Percentiles rank a stretch among this genome's conserved stretches.
phyloP scores from a whole-genome alignment of 2,113 vertebrate species.

The Geothlypis trichas region DNA sequence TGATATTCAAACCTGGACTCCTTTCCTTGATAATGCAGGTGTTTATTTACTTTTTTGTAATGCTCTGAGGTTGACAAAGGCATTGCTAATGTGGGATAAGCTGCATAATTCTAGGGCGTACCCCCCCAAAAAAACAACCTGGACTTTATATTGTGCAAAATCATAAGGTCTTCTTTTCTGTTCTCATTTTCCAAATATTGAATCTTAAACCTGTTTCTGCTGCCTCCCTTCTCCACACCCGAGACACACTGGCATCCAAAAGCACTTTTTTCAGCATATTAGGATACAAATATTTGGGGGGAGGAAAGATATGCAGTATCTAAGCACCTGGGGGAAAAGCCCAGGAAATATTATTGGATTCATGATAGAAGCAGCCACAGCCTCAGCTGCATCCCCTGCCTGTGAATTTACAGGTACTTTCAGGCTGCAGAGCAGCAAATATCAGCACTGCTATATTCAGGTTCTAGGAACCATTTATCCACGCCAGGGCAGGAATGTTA shows the following conservation, averaged over 20 bases:
- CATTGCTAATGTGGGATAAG: background rate
- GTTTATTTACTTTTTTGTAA: background rate
- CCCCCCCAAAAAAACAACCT: background rate
- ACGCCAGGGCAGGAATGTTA: rapidly evolving
- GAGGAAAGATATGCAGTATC: background rate
- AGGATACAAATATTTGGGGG: background rate
- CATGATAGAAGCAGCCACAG: background rate
- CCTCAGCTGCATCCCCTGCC: background rate
- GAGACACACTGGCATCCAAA: background rate
- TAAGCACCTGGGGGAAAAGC: background rate
- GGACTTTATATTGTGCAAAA: background rate
- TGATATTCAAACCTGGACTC: background rate
- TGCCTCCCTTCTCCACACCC: too few species aligned
- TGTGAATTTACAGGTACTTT: slow-evolving; percentile 16
- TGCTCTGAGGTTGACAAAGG: background rate
- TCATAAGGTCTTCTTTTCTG: background rate
- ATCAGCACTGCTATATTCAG: background rate
- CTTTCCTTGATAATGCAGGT: background rate
- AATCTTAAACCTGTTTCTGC: background rate
- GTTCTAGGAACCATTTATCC: background rate
- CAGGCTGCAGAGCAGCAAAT: background rate
- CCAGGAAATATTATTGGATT: background rate
- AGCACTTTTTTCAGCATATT: background rate
- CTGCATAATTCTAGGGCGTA: background rate
- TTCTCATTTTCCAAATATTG: background rate